Evolutionary conservation across 2,797 vertebrate genomes (phyloP), one percentile per base, ranked within the genome.

Genomic region (Acipenser transmontanus): DNA sequence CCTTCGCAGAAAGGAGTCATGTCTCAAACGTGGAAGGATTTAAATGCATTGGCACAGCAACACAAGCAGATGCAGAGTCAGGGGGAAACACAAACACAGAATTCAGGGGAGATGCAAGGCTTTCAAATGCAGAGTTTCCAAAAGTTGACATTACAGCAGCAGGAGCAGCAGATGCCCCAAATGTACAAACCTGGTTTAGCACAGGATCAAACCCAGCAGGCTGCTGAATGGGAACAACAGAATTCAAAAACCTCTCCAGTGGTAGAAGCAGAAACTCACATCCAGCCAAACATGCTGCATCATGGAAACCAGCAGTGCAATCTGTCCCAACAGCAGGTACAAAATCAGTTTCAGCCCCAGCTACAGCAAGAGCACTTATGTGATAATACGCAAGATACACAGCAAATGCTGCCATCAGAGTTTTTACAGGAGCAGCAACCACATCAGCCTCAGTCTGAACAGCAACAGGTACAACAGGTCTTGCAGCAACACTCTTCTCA

Each of bases 351-450:
- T 71, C 81, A 78, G 67, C 66, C 73, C 50, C 76, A 77, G 1
- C 73, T 85, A 71, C 91, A 91, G 81, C 83, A 87, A 72, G 82
- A 93, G 84, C 91, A 89, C 85, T 91, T 93, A 88, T 81, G 84
- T 71, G 82, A 85, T 68, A 88, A 87, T 73, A 66, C 84, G 52
- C 83, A 84, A 68, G 89, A 93, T 69, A 79, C 86, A 0, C 87
- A 91, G 70, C 88, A 85, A 8, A 89, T 91, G 78, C 65, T 88
- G 70, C 86, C 84, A 63, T 84, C 90, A 48, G 85, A 84, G 59
- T 85, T 89, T 81, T 76, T 91, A 73, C 81, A 85, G 71, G 81
- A 82, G 69, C 83, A 83, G 70, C 87, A 77, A 74, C 82, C 78
- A 69, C 85, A 81, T 68, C 81, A 78, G 66, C 76, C 85, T 64